These are phyloP conservation scores for Henricia sp. DNA, from an alignment of 53 echinoderm and acorn worm genomes.

Conservation along the genomic window DNA sequence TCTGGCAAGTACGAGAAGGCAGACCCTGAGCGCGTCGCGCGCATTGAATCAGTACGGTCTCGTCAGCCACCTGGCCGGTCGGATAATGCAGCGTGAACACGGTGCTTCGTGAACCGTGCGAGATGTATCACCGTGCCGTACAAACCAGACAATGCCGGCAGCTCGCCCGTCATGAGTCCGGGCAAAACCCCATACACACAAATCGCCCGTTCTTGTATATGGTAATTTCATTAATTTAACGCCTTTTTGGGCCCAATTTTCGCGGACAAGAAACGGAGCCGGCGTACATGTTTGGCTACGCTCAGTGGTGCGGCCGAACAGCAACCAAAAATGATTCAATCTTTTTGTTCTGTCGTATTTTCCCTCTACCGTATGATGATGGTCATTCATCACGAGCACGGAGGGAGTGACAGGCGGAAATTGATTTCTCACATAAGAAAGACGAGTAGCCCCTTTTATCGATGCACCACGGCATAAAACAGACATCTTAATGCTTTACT, in stretches of 20 bases:
- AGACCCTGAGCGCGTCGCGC: constrained; percentile 6
- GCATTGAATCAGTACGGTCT: constrained; percentile 10
- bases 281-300: not conserved
- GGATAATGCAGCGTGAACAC: constrained; percentile 42
- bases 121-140: constrained; percentile 36
- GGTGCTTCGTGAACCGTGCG: constrained; percentile 46
- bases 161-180: not conserved
- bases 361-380: too few relatives aligned
- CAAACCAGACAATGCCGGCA: constrained; percentile 26
- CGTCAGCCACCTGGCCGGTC: constrained; percentile 47
- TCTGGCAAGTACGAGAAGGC: not conserved
- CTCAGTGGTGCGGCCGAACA: too few relatives aligned
- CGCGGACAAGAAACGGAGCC: constrained; percentile 17
- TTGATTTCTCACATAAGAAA: too few relatives aligned
- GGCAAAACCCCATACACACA: constrained; percentile 20
- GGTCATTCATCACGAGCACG: too few relatives aligned
- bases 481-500: not conserved
- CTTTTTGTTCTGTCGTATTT: too few relatives aligned
- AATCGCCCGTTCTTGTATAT: constrained; percentile 30
- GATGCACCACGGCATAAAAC: not conserved
- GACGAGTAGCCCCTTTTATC: not conserved
- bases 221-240: constrained; percentile 51
- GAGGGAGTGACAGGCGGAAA: too few relatives aligned
- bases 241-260: constrained; percentile 26
- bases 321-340: too few relatives aligned